phyloP scores from a whole-genome alignment of 2,113 vertebrate genomes.

The Siniperca chuatsi region DNA sequence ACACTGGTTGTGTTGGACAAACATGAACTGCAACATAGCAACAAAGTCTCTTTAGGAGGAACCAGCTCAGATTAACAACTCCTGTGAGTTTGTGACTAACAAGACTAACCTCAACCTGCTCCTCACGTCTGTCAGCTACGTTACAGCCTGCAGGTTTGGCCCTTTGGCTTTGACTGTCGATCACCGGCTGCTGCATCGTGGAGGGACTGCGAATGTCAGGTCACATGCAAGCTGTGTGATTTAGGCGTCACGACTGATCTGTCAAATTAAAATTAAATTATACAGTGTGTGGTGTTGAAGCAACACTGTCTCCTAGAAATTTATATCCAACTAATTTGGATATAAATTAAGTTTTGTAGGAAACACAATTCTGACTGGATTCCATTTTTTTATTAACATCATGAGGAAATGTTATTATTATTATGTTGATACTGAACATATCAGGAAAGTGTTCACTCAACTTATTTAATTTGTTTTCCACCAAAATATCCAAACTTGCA shows the following conservation, averaged over 20 bases:
- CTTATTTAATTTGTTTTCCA: too few species aligned
- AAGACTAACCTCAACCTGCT: not conserved
- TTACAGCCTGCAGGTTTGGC: not conserved
- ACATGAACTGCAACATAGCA: slow-evolving; percentile 48
- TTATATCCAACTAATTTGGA: not conserved
- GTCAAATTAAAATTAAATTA: too few species aligned
- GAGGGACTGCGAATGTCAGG: not conserved
- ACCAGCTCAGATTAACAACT: not conserved
- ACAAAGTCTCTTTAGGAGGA: not conserved
- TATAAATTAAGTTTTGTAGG: not conserved
- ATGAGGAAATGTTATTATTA: too few species aligned
- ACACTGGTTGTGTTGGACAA: not conserved
- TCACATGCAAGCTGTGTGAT: too few species aligned
- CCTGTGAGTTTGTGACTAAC: too few species aligned
- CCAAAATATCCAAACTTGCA: too few species aligned
- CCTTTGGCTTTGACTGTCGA: not conserved
- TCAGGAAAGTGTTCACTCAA: too few species aligned
- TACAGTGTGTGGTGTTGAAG: too few species aligned
- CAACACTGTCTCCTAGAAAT: too few species aligned
- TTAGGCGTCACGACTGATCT: too few species aligned
- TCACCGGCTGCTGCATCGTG: too few species aligned
- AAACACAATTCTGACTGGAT: not conserved
- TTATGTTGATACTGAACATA: too few species aligned
- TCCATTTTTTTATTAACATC: not conserved
- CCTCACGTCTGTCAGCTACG: not conserved